Percentiles rank a stretch among this genome's conserved stretches.
phyloP scores from a whole-genome alignment of 2,888 invertebrate genomes.

The Tinea trinotella region DNA sequence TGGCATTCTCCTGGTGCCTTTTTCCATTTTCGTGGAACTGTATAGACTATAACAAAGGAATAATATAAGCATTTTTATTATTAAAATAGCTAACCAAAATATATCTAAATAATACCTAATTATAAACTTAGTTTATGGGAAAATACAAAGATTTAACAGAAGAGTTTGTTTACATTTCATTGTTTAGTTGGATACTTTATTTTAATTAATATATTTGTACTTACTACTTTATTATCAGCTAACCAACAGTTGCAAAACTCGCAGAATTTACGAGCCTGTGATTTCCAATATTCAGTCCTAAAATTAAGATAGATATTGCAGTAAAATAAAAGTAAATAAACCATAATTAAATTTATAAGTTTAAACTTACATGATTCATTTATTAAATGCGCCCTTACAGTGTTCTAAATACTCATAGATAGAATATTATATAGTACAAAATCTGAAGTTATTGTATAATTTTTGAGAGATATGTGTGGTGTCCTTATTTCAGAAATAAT shows the following conservation, averaged over 20 bases:
- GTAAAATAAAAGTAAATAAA: too few species aligned
- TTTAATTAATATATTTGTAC: too few species aligned
- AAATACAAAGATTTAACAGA: too few species aligned
- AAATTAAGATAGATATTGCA: constrained; percentile 31
- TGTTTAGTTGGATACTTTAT: too few species aligned
- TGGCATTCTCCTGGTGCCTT: constrained; percentile 92
- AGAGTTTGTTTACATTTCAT: too few species aligned
- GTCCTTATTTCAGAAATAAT: too few species aligned
- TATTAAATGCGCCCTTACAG: too few species aligned
- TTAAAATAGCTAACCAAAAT: background rate
- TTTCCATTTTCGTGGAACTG: constrained; percentile 96
- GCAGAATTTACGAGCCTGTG: constrained; percentile 94
- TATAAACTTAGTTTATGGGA: too few species aligned
- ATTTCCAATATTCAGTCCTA: constrained; percentile 98
- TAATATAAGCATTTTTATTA: background rate
- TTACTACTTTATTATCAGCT: constrained; percentile 94
- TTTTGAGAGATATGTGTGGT: too few species aligned
- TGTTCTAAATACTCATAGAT: too few species aligned
- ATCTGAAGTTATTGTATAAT: too few species aligned
- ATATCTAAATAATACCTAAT: constrained; percentile 6
- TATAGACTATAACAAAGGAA: constrained; percentile 78
- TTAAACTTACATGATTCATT: background rate
- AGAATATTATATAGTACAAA: too few species aligned
- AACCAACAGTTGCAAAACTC: constrained; percentile 99
- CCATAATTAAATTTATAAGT: background rate